phyloP scores from a whole-genome alignment of 2,888 invertebrate genomes.

The Plagodis pulveraria region DNA sequence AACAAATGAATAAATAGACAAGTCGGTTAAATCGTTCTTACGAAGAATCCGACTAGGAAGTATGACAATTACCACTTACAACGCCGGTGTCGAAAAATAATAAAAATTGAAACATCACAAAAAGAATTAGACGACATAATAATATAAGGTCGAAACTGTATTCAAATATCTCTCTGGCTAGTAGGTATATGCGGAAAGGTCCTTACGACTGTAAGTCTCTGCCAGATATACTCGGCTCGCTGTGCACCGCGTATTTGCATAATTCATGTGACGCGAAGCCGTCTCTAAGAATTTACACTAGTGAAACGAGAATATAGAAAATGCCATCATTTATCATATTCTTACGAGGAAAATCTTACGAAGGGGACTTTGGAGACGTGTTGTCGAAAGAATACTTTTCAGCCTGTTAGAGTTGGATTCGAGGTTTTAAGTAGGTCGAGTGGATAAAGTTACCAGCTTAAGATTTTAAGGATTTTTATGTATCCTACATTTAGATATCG shows the following conservation, averaged over 20 bases:
- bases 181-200: conserved; percentile 39
- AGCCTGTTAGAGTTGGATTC: not conserved
- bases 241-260: conserved; percentile 68
- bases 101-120: too few relatives aligned
- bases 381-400: conserved; percentile 16
- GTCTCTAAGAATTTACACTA: conserved; percentile 70
- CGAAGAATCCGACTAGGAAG: too few relatives aligned
- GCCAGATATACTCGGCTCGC: conserved; percentile 51
- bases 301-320: conserved; percentile 55
- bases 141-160: not conserved
- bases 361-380: conserved; percentile 18
- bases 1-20: too few relatives aligned
- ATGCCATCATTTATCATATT: conserved; percentile 44
- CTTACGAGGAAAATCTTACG: conserved; percentile 36
- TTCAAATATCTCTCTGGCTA: too few relatives aligned
- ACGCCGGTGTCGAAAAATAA: too few relatives aligned
- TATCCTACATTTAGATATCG: too few relatives aligned
- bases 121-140: too few relatives aligned
- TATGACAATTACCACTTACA: too few relatives aligned
- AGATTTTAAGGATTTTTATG: too few relatives aligned
- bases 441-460: too few relatives aligned
- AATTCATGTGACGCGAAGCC: conserved; percentile 75
- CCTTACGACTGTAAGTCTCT: conserved; percentile 62
- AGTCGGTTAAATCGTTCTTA: too few relatives aligned
- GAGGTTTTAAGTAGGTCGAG: too few relatives aligned